These are phyloP conservation scores for Propithecus coquereli DNA, from an alignment of 2,113 vertebrate species.

Conservation along the genomic window DNA sequence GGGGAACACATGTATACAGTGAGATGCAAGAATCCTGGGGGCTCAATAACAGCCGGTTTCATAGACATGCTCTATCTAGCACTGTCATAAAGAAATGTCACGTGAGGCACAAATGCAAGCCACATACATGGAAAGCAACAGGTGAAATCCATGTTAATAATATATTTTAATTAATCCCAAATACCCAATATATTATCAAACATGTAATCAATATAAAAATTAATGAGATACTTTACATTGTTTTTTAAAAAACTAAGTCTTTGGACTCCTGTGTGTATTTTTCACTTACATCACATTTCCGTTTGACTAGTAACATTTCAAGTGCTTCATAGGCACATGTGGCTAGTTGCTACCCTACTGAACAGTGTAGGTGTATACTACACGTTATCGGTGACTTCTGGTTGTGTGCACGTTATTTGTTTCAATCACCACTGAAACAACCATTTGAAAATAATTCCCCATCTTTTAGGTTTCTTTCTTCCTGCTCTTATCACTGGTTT, in stretches of 20 bases:
- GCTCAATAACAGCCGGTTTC: neutral
- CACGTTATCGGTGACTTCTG: neutral
- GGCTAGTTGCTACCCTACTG: neutral
- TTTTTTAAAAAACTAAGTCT: neutral
- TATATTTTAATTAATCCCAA: neutral
- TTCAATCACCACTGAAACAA: neutral
- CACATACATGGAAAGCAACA: neutral
- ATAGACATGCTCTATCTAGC: neutral
- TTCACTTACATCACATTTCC: neutral
- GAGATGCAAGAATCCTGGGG: neutral
- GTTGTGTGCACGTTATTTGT: too few relatives aligned
- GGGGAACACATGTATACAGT: neutral
- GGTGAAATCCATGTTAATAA: neutral
- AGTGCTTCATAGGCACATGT: neutral
- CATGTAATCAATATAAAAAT: neutral
- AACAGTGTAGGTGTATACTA: too few relatives aligned
- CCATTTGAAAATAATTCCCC: neutral
- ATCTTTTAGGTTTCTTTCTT: neutral
- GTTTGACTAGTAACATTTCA: neutral
- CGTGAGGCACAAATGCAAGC: neutral
- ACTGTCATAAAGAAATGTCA: neutral
- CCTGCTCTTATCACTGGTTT: neutral
- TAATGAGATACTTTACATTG: neutral
- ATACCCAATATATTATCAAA: neutral
- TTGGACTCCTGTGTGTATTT: neutral